Conservation (phyloP, 2,797 vertebrate species). For the Cuniculus paca region DNA sequence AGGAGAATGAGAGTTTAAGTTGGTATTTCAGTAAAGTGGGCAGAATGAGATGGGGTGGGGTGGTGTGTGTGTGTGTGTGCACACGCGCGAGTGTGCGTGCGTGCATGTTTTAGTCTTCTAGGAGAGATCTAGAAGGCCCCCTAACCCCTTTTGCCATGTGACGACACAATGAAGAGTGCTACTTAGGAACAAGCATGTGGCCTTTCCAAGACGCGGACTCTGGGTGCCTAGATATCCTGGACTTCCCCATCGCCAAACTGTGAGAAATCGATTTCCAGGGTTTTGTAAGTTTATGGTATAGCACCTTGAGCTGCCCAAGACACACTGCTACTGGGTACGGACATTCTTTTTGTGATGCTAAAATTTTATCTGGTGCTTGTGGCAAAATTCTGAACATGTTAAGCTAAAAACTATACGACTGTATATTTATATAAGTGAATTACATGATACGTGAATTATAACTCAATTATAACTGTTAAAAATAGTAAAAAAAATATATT, state of each 20-base stretch:
- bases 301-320: neutral
- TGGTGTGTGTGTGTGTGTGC: neutral
- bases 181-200: neutral
- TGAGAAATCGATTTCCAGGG: neutral
- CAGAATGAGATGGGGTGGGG: neutral
- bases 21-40: neutral
- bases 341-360: constrained; percentile 11
- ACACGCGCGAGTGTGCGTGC: too few species aligned
- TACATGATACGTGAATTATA: neutral
- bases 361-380: neutral
- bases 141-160: neutral
- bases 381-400: neutral
- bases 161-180: neutral
- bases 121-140: neutral
- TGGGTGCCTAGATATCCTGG: neutral
- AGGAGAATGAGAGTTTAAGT: neutral
- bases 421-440: neutral
- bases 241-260: neutral
- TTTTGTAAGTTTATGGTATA: neutral
- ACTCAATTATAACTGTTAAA: neutral
- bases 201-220: neutral
- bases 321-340: neutral
- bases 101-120: neutral
- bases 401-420: neutral
- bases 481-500: constrained; percentile 17